Percentiles rank a stretch among this genome's conserved stretches.
These are phyloP conservation scores for Cotesia typhae DNA, from an alignment of 1,140 invertebrate species.

Conservation along the genomic window DNA sequence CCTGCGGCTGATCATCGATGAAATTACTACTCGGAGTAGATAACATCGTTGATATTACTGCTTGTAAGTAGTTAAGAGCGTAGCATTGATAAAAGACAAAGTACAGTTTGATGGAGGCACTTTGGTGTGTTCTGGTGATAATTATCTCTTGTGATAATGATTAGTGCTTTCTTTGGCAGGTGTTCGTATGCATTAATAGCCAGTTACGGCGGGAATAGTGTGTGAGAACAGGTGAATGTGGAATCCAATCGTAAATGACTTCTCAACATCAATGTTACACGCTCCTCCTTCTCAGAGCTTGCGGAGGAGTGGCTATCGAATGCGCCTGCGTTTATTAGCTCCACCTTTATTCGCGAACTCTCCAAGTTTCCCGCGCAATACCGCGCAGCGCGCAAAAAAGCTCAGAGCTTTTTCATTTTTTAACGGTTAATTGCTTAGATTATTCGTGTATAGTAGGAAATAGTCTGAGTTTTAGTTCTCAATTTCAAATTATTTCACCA, in stretches of 20 bases:
- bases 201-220: conserved; percentile 28
- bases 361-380: conserved; percentile 31
- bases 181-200: conserved; percentile 12
- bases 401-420: too few relatives aligned
- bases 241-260: conserved; percentile 37
- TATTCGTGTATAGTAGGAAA: too few relatives aligned
- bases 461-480: too few relatives aligned
- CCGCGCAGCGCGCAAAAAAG: background rate
- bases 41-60: too few relatives aligned
- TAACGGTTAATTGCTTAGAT: too few relatives aligned
- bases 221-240: conserved; percentile 30
- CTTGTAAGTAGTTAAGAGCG: too few relatives aligned
- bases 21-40: too few relatives aligned
- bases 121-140: background rate
- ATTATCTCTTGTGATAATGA: conserved; percentile 17
- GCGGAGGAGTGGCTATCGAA: conserved; percentile 23
- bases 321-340: conserved; percentile 27
- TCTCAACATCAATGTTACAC: conserved; percentile 21
- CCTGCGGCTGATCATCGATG: too few relatives aligned
- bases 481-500: too few relatives aligned
- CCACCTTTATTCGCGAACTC: background rate
- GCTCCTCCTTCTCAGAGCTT: conserved; percentile 33
- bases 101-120: background rate
- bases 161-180: conserved; percentile 28
- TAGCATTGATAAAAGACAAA: too few relatives aligned